Evolutionary conservation across 2,113 vertebrate species (phyloP).

Genomic region (Laticauda laticaudata): DNA sequence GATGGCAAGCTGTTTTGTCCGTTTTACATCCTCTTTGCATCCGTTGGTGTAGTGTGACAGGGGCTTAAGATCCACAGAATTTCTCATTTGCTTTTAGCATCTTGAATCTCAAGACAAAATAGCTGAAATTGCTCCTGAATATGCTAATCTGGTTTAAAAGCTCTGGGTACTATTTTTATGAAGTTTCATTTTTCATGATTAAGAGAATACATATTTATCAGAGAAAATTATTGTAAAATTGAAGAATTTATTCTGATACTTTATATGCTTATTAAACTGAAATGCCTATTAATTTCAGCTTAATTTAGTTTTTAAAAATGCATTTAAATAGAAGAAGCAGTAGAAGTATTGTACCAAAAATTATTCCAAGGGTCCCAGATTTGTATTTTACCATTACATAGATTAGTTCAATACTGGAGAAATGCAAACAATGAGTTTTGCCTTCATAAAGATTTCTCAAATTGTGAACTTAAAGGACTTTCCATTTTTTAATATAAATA

Average conservation of each 20-base stretch:
- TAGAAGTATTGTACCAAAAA: constrained; percentile 53
- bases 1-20: no score
- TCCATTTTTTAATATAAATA: background rate
- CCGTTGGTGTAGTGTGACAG: no score
- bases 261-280: constrained; percentile 48
- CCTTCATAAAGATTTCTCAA: constrained; percentile 20
- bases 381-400: constrained; percentile 57
- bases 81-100: background rate
- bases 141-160: constrained; percentile 18
- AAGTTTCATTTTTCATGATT: constrained; percentile 51
- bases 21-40: no score
- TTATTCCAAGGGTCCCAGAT: constrained; percentile 39
- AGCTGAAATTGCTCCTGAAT: constrained; percentile 31
- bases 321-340: constrained; percentile 45
- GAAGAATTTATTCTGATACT: constrained; percentile 54
- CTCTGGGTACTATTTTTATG: constrained; percentile 31
- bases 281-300: constrained; percentile 47
- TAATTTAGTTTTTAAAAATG: constrained; percentile 63
- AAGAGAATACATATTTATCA: constrained; percentile 48
- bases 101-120: rapidly evolving
- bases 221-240: constrained; percentile 49
- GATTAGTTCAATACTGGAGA: constrained; percentile 3
- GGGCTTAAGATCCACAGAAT: constrained; percentile 2
- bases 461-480: constrained; percentile 22
- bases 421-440: constrained; percentile 33